These are phyloP conservation scores for Coryphaenoides rupestris DNA, from an alignment of 2,113 vertebrate genomes.

Conservation along the genomic window DNA sequence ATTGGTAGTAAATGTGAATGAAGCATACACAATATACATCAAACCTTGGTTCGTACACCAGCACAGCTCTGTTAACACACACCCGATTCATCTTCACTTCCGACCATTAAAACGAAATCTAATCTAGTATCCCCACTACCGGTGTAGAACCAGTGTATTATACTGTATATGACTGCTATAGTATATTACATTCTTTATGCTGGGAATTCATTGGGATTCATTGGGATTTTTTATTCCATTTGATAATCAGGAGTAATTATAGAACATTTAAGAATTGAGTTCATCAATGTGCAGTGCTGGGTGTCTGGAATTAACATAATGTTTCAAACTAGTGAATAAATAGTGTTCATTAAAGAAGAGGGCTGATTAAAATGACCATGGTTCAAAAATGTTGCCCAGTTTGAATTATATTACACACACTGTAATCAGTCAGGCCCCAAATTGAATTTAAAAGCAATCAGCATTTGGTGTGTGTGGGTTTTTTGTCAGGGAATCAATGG, in stretches of 20 bases:
- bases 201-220: not conserved
- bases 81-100: too few species aligned
- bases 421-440: slow-evolving; percentile 64
- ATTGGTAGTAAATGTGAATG: too few species aligned
- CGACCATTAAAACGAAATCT: not conserved
- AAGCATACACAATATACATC: too few species aligned
- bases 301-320: not conserved
- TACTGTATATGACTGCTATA: too few species aligned
- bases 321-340: slow-evolving; percentile 30
- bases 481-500: slow-evolving; percentile 62
- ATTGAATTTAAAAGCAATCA: slow-evolving; percentile 78
- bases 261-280: slow-evolving; percentile 9
- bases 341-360: slow-evolving; percentile 47
- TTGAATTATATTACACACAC: slow-evolving; percentile 57
- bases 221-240: slow-evolving; percentile 20
- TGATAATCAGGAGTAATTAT: slow-evolving; percentile 20
- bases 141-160: too few species aligned
- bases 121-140: not conserved
- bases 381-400: slow-evolving; percentile 46
- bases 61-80: too few species aligned
- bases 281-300: slow-evolving; percentile 15
- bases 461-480: slow-evolving; percentile 39
- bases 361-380: slow-evolving; percentile 66
- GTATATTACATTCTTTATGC: not conserved
- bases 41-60: too few species aligned